phyloP scores from a whole-genome alignment of 1,140 invertebrate species.

The Calliphora vicina region DNA sequence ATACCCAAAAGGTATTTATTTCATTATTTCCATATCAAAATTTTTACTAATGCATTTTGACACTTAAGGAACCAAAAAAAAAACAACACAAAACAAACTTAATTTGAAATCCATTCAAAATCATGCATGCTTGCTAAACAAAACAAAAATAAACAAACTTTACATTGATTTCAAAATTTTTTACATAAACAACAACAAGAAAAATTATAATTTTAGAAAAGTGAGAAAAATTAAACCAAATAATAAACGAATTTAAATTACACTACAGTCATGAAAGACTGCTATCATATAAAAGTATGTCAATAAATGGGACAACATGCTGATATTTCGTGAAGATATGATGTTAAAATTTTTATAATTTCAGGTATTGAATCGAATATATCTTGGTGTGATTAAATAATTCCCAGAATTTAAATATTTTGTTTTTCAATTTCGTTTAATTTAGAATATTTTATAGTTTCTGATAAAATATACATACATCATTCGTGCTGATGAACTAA shows the following conservation, averaged over 20 bases:
- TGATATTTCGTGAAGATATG: too few species aligned
- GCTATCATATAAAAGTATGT: too few species aligned
- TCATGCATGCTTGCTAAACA: not conserved
- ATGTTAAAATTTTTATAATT: too few species aligned
- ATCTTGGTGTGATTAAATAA: too few species aligned
- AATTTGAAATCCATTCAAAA: conserved; percentile 15
- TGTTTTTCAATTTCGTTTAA: too few species aligned
- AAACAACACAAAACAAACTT: not conserved
- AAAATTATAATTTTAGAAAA: not conserved
- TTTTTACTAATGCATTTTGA: conserved; percentile 24
- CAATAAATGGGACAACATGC: too few species aligned
- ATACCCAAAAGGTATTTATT: not conserved
- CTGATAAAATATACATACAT: not conserved
- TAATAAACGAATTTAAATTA: not conserved
- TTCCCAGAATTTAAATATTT: too few species aligned
- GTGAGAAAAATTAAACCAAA: not conserved
- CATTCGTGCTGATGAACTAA: not conserved
- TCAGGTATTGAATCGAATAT: too few species aligned
- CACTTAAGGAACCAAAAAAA: not conserved
- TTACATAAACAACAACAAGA: conserved; percentile 1
- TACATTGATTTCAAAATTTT: conserved; percentile 20
- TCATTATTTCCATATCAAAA: not conserved
- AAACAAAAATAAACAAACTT: conserved; percentile 3
- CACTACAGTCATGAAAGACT: too few species aligned
- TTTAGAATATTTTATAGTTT: too few species aligned